Evolutionary conservation across 2,113 vertebrate genomes (phyloP).

Genomic region (Psophia crepitans): DNA sequence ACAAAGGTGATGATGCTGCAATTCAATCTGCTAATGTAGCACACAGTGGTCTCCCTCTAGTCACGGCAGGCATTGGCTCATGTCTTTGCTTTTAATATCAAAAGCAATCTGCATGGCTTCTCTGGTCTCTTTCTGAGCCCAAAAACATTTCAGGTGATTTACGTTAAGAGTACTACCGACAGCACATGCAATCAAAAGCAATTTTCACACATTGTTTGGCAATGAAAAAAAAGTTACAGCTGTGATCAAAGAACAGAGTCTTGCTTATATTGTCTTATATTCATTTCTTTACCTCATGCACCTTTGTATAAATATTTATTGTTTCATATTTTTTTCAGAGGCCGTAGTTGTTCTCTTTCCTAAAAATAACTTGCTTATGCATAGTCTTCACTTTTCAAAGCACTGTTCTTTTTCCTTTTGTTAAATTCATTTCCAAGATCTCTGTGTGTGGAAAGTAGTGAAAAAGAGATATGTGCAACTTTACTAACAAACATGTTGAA

Average conservation of each 20-base stretch:
- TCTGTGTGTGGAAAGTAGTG: not conserved
- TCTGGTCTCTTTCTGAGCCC: not conserved
- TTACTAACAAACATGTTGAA: not conserved
- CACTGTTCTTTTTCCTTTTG: not conserved
- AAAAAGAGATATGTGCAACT: not conserved
- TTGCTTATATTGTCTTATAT: not conserved
- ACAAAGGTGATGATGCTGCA: constrained; percentile 12
- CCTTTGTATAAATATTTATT: not conserved
- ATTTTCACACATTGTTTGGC: not conserved
- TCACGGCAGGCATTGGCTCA: not conserved
- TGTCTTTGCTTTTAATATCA: not conserved
- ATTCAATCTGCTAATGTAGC: not conserved
- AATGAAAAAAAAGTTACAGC: not conserved
- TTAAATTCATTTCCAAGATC: not conserved
- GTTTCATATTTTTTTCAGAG: not conserved
- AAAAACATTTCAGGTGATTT: not conserved
- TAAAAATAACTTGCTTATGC: not conserved
- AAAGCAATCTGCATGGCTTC: not conserved
- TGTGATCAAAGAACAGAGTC: not conserved
- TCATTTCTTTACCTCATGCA: not conserved
- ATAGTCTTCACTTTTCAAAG: not conserved
- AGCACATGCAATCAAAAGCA: constrained; percentile 10
- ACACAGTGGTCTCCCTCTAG: not conserved
- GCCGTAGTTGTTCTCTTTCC: not conserved
- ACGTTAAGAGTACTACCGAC: not conserved